Conservation (phyloP, 2,113 vertebrate species). For the Chaetorhynchus papuensis region DNA sequence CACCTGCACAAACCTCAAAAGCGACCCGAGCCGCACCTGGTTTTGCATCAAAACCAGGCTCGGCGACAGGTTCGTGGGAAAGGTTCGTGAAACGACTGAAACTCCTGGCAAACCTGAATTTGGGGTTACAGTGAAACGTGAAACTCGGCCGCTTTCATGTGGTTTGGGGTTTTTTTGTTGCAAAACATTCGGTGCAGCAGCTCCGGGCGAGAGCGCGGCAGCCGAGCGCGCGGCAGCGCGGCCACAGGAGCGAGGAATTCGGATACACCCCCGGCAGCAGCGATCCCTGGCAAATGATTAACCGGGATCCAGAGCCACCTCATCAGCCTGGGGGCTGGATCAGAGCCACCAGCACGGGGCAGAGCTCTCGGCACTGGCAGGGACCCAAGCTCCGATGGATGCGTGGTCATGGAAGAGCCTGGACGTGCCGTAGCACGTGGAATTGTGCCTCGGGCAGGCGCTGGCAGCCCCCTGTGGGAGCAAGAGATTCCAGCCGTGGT, state of each 20-base stretch:
- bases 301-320: not conserved
- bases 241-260: not conserved
- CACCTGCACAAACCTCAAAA: not conserved
- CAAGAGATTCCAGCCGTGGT: not conserved
- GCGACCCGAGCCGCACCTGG: not conserved
- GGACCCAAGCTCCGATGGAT: not conserved
- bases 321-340: not conserved
- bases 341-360: not conserved
- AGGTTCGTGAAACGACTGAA: not conserved
- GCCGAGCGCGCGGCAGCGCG: not conserved
- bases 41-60: not conserved
- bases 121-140: not conserved
- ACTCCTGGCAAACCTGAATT: constrained; percentile 35
- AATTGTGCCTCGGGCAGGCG: not conserved
- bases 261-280: not conserved
- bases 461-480: not conserved
- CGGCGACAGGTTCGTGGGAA: constrained; percentile 1
- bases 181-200: constrained; percentile 1
- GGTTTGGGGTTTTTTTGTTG: constrained; percentile 58
- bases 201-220: not conserved
- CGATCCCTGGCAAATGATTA: not conserved
- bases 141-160: constrained; percentile 53
- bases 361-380: not conserved
- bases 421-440: fast-evolving
- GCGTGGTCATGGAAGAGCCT: fast-evolving